Percentiles rank a stretch among this genome's conserved stretches.
Evolutionary conservation across 2,113 vertebrate genomes (phyloP).

Genomic region (Tenebrosternarchus preto): DNA sequence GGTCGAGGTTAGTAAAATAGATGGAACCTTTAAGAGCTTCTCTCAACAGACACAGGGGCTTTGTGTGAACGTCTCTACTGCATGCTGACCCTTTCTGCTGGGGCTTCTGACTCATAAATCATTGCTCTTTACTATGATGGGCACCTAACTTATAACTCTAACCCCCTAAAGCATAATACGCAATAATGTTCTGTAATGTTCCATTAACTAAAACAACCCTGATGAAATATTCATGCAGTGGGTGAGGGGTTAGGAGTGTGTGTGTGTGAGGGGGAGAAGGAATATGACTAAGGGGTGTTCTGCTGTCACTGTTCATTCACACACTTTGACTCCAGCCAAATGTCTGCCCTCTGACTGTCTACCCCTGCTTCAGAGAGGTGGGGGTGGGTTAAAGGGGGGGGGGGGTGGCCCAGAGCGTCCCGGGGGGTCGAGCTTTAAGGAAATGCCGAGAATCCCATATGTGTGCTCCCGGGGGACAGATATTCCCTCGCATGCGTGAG

Average conservation of each 20-base stretch:
- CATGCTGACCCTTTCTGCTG: background rate
- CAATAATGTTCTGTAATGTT: slow-evolving; percentile 3
- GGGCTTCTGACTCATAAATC: slow-evolving; percentile 21
- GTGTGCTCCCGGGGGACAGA: slow-evolving; percentile 5
- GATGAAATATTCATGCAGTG: slow-evolving; percentile 47
- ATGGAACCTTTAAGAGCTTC: background rate
- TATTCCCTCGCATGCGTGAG: background rate
- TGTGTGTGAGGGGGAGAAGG: background rate
- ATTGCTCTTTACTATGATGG: slow-evolving; percentile 2
- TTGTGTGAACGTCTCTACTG: slow-evolving; percentile 14
- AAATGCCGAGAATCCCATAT: slow-evolving; percentile 8
- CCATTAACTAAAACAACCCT: slow-evolving; percentile 36
- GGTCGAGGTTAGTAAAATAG: slow-evolving; percentile 24
- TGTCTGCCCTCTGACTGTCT: background rate
- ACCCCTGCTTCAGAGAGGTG: background rate
- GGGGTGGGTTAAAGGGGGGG: background rate
- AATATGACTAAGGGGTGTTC: slow-evolving; percentile 5
- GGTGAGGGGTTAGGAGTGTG: background rate
- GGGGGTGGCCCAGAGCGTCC: slow-evolving; percentile 8
- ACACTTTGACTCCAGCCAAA: background rate
- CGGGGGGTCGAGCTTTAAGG: background rate
- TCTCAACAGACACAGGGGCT: background rate
- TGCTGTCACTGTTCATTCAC: slow-evolving; percentile 4
- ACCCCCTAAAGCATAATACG: background rate
- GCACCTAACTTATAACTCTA: slow-evolving; percentile 22